These are phyloP conservation scores for Ashinkailepas kermadecensis DNA, from an alignment of 2,888 invertebrate genomes.

Conservation along the genomic window DNA sequence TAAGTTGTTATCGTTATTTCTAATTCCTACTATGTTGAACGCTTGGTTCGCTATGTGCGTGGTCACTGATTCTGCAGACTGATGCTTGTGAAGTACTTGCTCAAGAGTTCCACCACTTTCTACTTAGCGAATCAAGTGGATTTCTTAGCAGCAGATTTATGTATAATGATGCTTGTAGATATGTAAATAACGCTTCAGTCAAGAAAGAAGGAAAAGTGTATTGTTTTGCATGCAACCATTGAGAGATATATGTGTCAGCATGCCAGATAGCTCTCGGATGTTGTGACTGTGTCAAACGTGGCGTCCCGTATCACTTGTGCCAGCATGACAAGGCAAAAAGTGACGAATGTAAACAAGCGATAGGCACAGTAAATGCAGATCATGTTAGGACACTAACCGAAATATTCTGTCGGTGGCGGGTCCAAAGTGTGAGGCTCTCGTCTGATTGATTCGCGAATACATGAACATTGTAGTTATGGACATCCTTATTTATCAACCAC, in stretches of 20 bases:
- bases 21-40: neutral
- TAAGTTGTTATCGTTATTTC: conserved; percentile 21
- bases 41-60: neutral
- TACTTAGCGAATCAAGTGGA: neutral
- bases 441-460: neutral
- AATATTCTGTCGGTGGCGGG: neutral
- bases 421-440: neutral
- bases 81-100: neutral
- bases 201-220: neutral
- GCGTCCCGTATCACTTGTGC: neutral
- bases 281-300: conserved; percentile 1
- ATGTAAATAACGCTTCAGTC: neutral
- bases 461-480: neutral
- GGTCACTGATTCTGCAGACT: neutral
- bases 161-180: neutral
- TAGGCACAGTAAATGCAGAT: no score
- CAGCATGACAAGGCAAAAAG: no score
- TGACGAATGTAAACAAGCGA: neutral
- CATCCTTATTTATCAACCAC: no score
- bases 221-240: neutral
- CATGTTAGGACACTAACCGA: neutral
- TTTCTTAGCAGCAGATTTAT: neutral
- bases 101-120: neutral
- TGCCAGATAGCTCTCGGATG: neutral
- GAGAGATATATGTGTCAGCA: neutral